These are phyloP conservation scores for Pogonognathellus flavescens DNA, from an alignment of 1,140 invertebrate genomes.

Conservation along the genomic window DNA sequence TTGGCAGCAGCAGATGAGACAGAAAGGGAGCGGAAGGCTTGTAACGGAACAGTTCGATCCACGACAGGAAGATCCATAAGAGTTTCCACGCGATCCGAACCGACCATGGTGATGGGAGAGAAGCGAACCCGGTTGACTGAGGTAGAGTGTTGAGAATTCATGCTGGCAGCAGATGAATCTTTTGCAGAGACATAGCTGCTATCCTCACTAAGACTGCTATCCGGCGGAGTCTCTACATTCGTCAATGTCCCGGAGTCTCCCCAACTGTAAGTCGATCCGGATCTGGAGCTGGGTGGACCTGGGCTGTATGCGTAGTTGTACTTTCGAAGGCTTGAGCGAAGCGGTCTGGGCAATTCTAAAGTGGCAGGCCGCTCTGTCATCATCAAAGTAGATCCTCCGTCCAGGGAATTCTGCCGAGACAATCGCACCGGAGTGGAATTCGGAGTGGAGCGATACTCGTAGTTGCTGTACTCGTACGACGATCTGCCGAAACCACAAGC, in stretches of 20 bases:
- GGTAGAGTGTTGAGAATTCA: constrained; percentile 65
- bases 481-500: constrained; percentile 32
- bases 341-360: constrained; percentile 74
- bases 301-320: constrained; percentile 73
- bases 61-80: constrained; percentile 74
- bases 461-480: constrained; percentile 61
- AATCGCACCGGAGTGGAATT: constrained; percentile 68
- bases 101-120: constrained; percentile 79
- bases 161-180: constrained; percentile 75
- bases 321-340: constrained; percentile 83
- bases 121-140: constrained; percentile 81
- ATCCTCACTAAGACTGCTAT: constrained; percentile 86
- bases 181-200: constrained; percentile 87
- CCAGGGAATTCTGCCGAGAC: constrained; percentile 75
- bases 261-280: constrained; percentile 71
- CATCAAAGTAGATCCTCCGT: constrained; percentile 66
- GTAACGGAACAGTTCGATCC: constrained; percentile 77
- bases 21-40: constrained; percentile 69
- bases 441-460: constrained; percentile 65
- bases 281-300: constrained; percentile 56
- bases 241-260: constrained; percentile 79
- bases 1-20: constrained; percentile 14
- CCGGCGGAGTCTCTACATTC: constrained; percentile 82
- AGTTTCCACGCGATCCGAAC: constrained; percentile 69
- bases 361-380: constrained; percentile 80